Evolutionary conservation across 2,888 invertebrate genomes (phyloP).

Genomic region (Halocaridina rubra): DNA sequence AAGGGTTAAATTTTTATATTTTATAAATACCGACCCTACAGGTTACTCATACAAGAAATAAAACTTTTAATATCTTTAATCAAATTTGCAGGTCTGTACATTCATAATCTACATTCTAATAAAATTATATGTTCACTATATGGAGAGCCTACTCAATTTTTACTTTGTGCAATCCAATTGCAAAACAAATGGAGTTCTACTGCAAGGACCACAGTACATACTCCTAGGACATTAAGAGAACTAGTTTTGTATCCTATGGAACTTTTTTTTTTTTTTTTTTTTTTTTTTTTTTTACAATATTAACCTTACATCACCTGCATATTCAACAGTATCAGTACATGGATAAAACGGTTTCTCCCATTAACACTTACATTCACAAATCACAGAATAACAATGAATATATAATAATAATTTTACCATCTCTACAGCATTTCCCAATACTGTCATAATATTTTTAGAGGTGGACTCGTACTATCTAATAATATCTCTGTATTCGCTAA

Average conservation of each 20-base stretch:
- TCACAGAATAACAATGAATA: conserved; percentile 57
- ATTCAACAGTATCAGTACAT: conserved; percentile 54
- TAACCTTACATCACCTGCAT: conserved; percentile 42
- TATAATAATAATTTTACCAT: conserved; percentile 37
- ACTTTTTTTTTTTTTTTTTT: too few relatives aligned
- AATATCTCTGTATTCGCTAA: conserved; percentile 18
- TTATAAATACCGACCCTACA: too few relatives aligned
- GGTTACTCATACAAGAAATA: too few relatives aligned
- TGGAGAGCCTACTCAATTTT: not conserved
- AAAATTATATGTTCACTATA: not conserved
- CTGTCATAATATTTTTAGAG: conserved; percentile 42
- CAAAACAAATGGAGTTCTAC: not conserved
- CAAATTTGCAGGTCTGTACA: not conserved
- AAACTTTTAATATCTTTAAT: too few relatives aligned
- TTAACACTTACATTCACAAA: conserved; percentile 52
- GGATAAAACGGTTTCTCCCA: conserved; percentile 34
- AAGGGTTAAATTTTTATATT: too few relatives aligned
- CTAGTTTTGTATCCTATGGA: too few relatives aligned
- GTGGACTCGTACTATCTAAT: conserved; percentile 37
- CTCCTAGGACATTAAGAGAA: too few relatives aligned
- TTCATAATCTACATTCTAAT: not conserved
- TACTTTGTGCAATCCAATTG: not conserved
- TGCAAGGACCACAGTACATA: not conserved
- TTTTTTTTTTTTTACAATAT: too few relatives aligned
- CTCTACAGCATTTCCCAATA: conserved; percentile 45